Evolutionary conservation across 64 coral and sea anemone species (phyloP), one percentile per base, ranked within the genome.

Genomic region (Astreopora myriophthalma): DNA sequence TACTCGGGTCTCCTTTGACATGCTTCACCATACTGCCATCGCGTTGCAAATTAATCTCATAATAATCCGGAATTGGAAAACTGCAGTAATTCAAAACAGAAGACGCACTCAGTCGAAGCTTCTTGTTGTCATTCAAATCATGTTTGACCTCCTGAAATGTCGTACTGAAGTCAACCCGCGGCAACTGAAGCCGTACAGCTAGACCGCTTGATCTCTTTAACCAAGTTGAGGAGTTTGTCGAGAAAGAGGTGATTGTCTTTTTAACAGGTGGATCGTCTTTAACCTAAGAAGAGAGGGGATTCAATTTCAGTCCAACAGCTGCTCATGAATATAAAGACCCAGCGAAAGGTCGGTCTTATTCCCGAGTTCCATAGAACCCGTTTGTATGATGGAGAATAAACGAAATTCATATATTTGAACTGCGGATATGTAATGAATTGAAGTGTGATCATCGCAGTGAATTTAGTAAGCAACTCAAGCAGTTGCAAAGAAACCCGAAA

Each of bases 161-260:
- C n/a, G 94, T 83, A 28, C 94, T 88, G 65, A 92, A 84, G 20
- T 95, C 94, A 2, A 69, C 76, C 17, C 13, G 38, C 8, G 81
- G 34, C 14, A 95, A 46, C 49, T 39, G 32, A 23, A 92, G 68
- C 22, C 75, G n/a, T 32, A 95, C 36, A 22, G 89, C 85, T 20
- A 95, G 27, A 49, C 85, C 89, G 64, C 94, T 92, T 14, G 84
- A 82, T 40, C 94, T 74, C 48, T 92, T 95, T 1, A 95, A 44
- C 94, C 94, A 95, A 16, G 91, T 40, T 34, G 36, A 17, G 22
- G 78, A 95, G 6, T 87, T 19, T 20, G 27, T 58, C 22, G 84
- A 82, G 31, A 72, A 4, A 73, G 83, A 75, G n/a, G 35, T 75
- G 31, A 95, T 51, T 23, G 60, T 44, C 80, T 73, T 48, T 34